A percentile compares a stretch with the other conserved stretches of the same genome.
phyloP scores from a whole-genome alignment of 2,888 invertebrate genomes.

The Torymus aiolomorphi region DNA sequence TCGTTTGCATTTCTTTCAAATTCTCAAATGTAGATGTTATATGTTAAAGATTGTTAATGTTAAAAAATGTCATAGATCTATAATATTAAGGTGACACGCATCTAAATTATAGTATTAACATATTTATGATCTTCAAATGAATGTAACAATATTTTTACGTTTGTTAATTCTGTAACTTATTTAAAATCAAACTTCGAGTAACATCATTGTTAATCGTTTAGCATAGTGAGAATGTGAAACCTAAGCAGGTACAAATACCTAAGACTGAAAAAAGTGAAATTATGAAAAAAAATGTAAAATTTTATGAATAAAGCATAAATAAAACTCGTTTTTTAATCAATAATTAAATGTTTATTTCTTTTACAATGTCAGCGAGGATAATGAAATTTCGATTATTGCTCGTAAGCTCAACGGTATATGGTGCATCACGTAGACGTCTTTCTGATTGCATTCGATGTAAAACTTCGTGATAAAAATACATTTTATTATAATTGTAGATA shows the following conservation, averaged over 20 bases:
- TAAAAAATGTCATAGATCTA: no score
- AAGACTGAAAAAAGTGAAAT: slow-evolving; percentile 34
- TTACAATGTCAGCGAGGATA: slow-evolving; percentile 43
- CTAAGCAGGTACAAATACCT: slow-evolving; percentile 5
- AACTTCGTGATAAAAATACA: slow-evolving; percentile 59
- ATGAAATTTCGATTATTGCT: slow-evolving; percentile 53
- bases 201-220: background rate
- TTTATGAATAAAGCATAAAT: background rate
- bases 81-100: no score
- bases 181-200: slow-evolving; percentile 10
- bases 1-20: no score
- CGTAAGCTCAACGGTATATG: slow-evolving; percentile 41
- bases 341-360: slow-evolving; percentile 31
- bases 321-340: slow-evolving; percentile 1
- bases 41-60: no score
- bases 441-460: slow-evolving; percentile 55
- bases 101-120: no score
- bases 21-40: no score
- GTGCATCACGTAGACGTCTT: slow-evolving; percentile 25
- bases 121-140: no score
- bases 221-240: background rate
- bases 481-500: slow-evolving; percentile 35
- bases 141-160: background rate
- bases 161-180: slow-evolving; percentile 4
- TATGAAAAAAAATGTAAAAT: background rate